Percentiles rank a stretch among this genome's conserved stretches.
These are phyloP conservation scores for Cremastinae sp. DNA, from an alignment of 2,888 invertebrate genomes.

Conservation along the genomic window DNA sequence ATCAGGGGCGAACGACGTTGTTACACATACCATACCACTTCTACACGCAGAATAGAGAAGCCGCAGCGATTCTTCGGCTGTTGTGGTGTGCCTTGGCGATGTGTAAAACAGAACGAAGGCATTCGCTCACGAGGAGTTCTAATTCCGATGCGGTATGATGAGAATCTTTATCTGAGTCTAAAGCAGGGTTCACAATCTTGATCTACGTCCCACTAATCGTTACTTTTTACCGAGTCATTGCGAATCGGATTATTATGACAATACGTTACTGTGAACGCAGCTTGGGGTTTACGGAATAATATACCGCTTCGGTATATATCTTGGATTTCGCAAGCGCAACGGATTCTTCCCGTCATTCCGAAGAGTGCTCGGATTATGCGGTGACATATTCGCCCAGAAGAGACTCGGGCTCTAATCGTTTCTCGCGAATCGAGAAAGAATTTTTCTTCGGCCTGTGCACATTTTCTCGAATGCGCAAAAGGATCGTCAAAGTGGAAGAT, in stretches of 20 bases:
- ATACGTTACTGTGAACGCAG: constrained; percentile 49
- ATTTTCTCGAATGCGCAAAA: not conserved
- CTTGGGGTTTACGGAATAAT: constrained; percentile 28
- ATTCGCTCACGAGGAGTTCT: constrained; percentile 39
- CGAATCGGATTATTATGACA: constrained; percentile 14
- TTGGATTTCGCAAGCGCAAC: constrained; percentile 63
- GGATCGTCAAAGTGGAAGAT: constrained; percentile 11
- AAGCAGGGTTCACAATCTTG: constrained; percentile 36
- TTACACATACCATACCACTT: not conserved
- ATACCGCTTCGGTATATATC: constrained; percentile 31
- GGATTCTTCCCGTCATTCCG: constrained; percentile 61
- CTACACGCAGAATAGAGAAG: not conserved
- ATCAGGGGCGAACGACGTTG: constrained; percentile 61
- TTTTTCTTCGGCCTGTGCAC: constrained; percentile 29
- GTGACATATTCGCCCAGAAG: constrained; percentile 60
- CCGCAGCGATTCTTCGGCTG: constrained; percentile 29
- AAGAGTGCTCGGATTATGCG: constrained; percentile 63
- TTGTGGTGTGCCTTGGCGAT: constrained; percentile 13
- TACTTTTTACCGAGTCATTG: constrained; percentile 21
- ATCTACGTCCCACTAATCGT: constrained; percentile 5
- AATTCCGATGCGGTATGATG: constrained; percentile 45
- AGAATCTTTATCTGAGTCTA: constrained; percentile 27
- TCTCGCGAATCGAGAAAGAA: constrained; percentile 42
- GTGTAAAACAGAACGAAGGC: constrained; percentile 41
- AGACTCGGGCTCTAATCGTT: constrained; percentile 47